Base-by-base conservation (phyloP, 1,140 invertebrate species). In the Drosophila erecta region DNA sequence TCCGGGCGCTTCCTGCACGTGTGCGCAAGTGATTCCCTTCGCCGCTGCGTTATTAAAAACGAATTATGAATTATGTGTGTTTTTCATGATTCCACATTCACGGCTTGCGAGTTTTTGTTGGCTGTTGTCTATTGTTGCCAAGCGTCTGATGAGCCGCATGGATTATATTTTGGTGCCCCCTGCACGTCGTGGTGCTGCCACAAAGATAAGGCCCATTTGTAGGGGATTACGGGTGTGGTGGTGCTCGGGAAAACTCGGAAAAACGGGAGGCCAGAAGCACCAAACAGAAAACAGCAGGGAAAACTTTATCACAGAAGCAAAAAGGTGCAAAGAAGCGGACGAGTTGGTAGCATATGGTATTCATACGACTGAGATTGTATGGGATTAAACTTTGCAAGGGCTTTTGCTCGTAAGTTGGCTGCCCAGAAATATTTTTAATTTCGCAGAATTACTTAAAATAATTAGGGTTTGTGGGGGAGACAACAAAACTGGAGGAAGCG, bases 21-120 rank as follows among this genome's bases (percentile, higher is more conserved):
- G 72, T 74, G 59, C 40, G 24, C 10, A 55, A 70, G 50, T 70
- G 58, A 47, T 44, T 24, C 33, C 49, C 56, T 55, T 53, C 57
- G 12, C 17, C 43, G 10, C 47, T 78, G 50, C 72, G 67, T 84
- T 87, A 87, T 87, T 87, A 87, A 89, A 87, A 87, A 89, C 84
- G 84, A 84, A 89, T 87, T 87, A 87, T 89, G 84, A 87, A 84
- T 89, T 87, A 79, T 87, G 71, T 61, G 71, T 78, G 79, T 83
- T 75, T 79, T 77, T 86, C 72, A 81, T 81, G 61, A 85, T 69
- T 72, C 65, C 40, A 62, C 53, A 67, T 65, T 79, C 38, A 47
- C 22, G 60, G 47, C 37, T 44, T 12, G 43, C 46, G 40, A 46
- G 46, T 53, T 47, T 47, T 53, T 57, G 22, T 47, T 56, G 62